Base-by-base conservation (phyloP, 2,888 invertebrate genomes). In the Orgyia antiqua region DNA sequence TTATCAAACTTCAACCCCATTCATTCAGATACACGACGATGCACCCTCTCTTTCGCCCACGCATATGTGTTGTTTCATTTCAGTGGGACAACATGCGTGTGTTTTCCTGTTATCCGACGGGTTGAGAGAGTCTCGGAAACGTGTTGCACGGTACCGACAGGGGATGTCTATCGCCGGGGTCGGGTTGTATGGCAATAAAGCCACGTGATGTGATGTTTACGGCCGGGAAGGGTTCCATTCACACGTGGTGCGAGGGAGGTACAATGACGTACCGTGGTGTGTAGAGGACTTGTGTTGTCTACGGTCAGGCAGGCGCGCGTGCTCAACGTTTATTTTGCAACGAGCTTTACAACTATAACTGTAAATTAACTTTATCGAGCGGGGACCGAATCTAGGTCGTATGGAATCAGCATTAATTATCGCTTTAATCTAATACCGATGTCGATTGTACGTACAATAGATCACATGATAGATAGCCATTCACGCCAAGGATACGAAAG, bases 401-500 rank as follows among this genome's bases (percentile, higher is more conserved):
- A 84, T 84, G 86, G 82, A 84, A 83, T 86, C 84, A 84, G 79
- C 83, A 84, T 84, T 83, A 84, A 84, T 84, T 84, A 83, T 83
- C 78, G 77, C 72, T 79, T 70, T 80, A 83, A 84, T 84, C 83
- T 83, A 68, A 75, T 74, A 77, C 73, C 80, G 77, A 78, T 77
- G 78, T 76, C 71, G 79, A 69, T 60, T 69, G 64, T 68, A 66
- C 67, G 71, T 74, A 84, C 84, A 83, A 84, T 83, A 84, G 84
- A 84, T 83, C 83, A 84, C 83, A 79, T 82, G 79, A 80, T 79
- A 80, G 82, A 80, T 83, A 79, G 63, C 68, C 61, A 65, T 64
- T 65, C 72, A 72, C 70, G 74, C 77, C 79, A 82, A 84, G 84
- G 83, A 78, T 76, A 79, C 74, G 73, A 74, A 68, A 72, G 76